These are phyloP conservation scores for Sericinus montela DNA, from an alignment of 2,888 invertebrate species.

Conservation along the genomic window DNA sequence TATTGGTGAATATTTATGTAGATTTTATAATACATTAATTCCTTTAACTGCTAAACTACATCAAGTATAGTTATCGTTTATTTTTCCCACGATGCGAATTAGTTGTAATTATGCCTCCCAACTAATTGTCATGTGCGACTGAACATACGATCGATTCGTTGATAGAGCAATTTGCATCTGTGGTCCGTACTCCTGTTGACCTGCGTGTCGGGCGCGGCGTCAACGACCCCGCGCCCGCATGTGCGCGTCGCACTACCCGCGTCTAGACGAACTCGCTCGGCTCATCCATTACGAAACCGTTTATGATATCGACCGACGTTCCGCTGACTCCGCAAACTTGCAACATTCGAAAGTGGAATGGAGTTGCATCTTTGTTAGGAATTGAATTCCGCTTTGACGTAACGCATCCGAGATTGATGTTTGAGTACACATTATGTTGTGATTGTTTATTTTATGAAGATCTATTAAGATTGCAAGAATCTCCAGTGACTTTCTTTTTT, in stretches of 20 bases:
- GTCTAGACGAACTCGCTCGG: constrained; percentile 4
- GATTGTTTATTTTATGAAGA: no score
- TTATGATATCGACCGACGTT: neutral
- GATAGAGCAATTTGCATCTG: neutral
- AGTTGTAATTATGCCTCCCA: neutral
- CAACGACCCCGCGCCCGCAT: constrained; percentile 4
- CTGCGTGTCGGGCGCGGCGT: neutral
- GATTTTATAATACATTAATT: no score
- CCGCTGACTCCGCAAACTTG: neutral
- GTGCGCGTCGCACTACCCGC: no score
- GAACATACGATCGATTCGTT: neutral
- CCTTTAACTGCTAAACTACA: no score
- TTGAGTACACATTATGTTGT: no score
- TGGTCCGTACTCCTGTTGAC: neutral
- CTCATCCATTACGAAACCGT: constrained; percentile 10
- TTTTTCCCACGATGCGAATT: no score
- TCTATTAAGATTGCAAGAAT: no score
- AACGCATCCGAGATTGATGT: neutral
- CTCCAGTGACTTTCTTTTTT: no score
- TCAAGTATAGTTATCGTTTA: no score
- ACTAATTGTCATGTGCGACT: neutral
- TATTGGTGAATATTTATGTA: no score
- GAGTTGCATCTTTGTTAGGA: neutral
- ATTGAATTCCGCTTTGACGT: neutral
- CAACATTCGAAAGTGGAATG: constrained; percentile 1